Conservation (phyloP, 2,113 vertebrate genomes). For the Ctenomys sociabilis region DNA sequence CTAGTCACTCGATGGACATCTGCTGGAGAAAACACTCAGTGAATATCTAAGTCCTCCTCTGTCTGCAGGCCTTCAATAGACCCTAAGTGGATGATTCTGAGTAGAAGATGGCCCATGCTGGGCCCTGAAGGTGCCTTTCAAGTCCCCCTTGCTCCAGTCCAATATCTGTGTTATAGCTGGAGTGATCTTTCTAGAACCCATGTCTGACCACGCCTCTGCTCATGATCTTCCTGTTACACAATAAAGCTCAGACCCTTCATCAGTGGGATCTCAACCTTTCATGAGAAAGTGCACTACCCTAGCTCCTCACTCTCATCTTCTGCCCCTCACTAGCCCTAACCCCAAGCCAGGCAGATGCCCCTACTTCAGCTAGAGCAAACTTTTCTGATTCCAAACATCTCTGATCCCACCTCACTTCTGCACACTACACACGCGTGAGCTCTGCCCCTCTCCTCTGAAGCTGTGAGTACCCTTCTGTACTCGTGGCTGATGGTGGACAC, state of each 20-base stretch:
- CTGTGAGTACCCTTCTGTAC: neutral
- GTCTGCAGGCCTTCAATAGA: neutral
- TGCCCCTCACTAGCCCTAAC: neutral
- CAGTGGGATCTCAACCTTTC: neutral
- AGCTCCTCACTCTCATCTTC: neutral
- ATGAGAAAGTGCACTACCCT: neutral
- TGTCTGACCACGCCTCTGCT: neutral
- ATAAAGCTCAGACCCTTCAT: neutral
- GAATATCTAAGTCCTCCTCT: neutral
- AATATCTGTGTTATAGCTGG: neutral
- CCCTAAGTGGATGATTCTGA: neutral
- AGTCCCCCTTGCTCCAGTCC: neutral
- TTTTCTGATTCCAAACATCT: neutral
- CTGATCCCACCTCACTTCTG: too few species aligned
- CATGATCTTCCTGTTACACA: neutral
- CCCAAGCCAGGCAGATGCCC: neutral
- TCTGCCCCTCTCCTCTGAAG: neutral
- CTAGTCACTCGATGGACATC: neutral
- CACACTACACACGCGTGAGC: neutral
- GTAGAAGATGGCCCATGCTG: neutral
- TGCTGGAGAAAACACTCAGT: neutral
- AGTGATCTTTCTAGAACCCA: constrained; percentile 33
- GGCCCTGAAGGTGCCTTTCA: neutral
- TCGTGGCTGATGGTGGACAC: neutral
- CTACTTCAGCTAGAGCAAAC: neutral